Evolutionary conservation across 2,888 invertebrate genomes (phyloP).

Genomic region (Brenthis hecate): DNA sequence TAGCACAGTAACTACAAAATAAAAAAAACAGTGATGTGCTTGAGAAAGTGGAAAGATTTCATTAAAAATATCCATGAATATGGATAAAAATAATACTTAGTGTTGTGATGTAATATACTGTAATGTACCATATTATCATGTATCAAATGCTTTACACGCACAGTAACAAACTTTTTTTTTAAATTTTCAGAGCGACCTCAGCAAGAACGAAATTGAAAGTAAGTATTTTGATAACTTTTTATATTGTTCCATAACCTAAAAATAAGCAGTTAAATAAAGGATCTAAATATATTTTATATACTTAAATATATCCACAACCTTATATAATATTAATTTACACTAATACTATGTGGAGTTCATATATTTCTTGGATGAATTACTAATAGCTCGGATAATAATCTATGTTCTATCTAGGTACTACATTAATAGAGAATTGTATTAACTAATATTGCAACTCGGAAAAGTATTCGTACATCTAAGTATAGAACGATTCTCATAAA

Average conservation of each 20-base stretch:
- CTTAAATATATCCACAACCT: too few relatives aligned
- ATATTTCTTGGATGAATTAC: too few relatives aligned
- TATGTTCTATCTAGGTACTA: too few relatives aligned
- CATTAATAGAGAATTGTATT: not conserved
- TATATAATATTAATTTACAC: too few relatives aligned
- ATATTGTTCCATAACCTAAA: too few relatives aligned
- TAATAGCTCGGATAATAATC: too few relatives aligned
- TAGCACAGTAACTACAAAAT: slow-evolving; percentile 41
- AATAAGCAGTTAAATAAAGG: too few relatives aligned
- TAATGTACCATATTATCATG: slow-evolving; percentile 53
- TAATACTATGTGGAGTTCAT: too few relatives aligned
- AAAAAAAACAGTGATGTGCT: slow-evolving; percentile 66
- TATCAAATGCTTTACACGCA: slow-evolving; percentile 50
- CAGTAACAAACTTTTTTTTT: slow-evolving; percentile 78
- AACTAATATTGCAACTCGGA: not conserved
- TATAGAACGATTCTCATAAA: slow-evolving; percentile 77
- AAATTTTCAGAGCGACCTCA: slow-evolving; percentile 91
- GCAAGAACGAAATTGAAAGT: slow-evolving; percentile 94
- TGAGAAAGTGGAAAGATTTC: slow-evolving; percentile 63
- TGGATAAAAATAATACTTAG: slow-evolving; percentile 53
- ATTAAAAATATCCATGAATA: slow-evolving; percentile 53
- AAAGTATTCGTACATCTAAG: slow-evolving; percentile 60
- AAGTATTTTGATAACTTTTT: slow-evolving; percentile 75
- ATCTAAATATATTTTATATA: too few relatives aligned
- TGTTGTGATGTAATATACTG: slow-evolving; percentile 58